Base-by-base conservation (phyloP, 2,113 vertebrate genomes). In the Gasterosteus nipponicus region DNA sequence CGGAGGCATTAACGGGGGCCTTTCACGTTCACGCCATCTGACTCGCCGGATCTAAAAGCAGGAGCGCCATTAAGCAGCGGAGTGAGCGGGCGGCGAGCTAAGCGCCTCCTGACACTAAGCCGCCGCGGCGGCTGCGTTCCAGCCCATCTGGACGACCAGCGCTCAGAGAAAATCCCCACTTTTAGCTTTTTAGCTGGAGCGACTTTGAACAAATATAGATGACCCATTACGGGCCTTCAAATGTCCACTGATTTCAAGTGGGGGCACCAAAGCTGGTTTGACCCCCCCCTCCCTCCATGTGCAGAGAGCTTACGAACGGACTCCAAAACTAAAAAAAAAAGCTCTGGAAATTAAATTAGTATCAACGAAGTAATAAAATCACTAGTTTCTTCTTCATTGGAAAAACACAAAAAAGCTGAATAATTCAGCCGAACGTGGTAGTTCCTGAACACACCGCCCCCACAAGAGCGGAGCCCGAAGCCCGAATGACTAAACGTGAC, bases 61-160 rank as follows among this genome's bases (percentile, higher is more conserved):
- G 83, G 2, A 31, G 76, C 77, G 77, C 82, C 66, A 71, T 80
- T 77, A 81, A 63, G 82, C 64, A 58, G 73, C 22, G 33, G 22
- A 70, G 65, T 70, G 77, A 73, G 64, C 75, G 31, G 54, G 12
- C 66, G 31, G 57, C 72, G 74, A 77, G 81, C 82, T 74, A 53
- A 35, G 58, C 35, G 68, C 83, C 66, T 82, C 64, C 69, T 51
- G 51, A 65, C 80, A 61, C 81, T 89, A 89, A 92, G 87, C 86
- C 85, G 29, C 14, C 38, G 2, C 74, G 69, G 69, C 74, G 85
- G 87, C 89, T 69, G 51, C 5, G 19, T 73, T 87, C 87, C 88
- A 91, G 72, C 57, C 75, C 86, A 90, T 91, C 85, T 91, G 87
- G 85, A 74, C 84, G 66, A 78, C 16, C 14, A 71, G 69, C 1